These are phyloP conservation scores for Semotilus atromaculatus DNA, from an alignment of 2,797 vertebrate genomes.

Conservation along the genomic window DNA sequence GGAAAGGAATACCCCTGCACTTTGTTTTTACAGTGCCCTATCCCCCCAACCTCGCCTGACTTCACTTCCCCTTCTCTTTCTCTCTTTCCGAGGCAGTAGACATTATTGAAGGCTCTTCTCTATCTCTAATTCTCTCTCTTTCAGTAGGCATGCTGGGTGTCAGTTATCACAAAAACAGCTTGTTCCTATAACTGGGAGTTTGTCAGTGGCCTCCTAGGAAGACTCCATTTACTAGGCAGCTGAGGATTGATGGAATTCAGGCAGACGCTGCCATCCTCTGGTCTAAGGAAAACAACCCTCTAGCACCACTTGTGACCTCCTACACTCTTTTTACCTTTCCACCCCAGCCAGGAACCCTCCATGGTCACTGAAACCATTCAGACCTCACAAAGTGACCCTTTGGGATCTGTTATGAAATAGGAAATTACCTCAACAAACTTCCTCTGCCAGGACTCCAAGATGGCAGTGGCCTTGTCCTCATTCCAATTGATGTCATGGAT, in stretches of 20 bases:
- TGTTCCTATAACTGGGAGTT: conserved; percentile 83
- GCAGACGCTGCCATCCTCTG: conserved; percentile 61
- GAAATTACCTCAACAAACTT: conserved; percentile 92
- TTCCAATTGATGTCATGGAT: conserved; percentile 99
- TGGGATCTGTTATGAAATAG: conserved; percentile 20
- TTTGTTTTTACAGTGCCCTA: conserved; percentile 66
- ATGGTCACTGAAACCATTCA: background rate
- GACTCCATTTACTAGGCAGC: conserved; percentile 77
- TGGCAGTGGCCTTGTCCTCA: conserved; percentile 90
- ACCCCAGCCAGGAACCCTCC: background rate
- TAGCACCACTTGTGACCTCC: conserved; percentile 17
- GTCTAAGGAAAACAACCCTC: conserved; percentile 61
- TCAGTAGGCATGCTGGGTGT: conserved; percentile 72
- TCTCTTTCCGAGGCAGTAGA: conserved; percentile 55
- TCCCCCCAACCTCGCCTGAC: conserved; percentile 53
- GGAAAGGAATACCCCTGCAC: conserved; percentile 59
- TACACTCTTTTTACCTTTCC: conserved; percentile 26
- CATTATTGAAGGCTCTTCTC: conserved; percentile 49
- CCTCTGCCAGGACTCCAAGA: conserved; percentile 96
- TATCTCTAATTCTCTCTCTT: conserved; percentile 51
- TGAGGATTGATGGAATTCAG: conserved; percentile 80
- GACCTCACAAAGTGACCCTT: background rate
- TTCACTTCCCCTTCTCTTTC: conserved; percentile 45
- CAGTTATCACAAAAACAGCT: conserved; percentile 85
- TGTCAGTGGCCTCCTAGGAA: conserved; percentile 71